Conservation (phyloP, 2,113 vertebrate genomes). For the Quiscalus mexicanus region DNA sequence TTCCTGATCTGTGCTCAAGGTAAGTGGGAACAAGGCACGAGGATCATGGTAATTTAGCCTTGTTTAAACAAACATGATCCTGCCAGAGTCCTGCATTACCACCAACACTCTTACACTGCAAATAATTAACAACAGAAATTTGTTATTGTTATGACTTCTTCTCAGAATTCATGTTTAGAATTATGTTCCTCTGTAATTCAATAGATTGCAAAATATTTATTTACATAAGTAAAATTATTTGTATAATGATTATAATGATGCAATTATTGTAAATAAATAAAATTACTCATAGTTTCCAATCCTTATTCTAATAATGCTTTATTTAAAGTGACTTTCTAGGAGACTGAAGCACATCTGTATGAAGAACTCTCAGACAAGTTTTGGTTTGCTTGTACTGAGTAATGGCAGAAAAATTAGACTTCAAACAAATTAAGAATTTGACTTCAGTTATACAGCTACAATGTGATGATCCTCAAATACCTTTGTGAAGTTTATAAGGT, state of each 20-base stretch:
- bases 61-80: not conserved
- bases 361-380: not conserved
- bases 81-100: not conserved
- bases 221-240: not conserved
- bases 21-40: fast-evolving
- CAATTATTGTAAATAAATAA: not conserved
- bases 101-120: not conserved
- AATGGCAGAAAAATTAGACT: not conserved
- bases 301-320: not conserved
- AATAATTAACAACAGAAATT: not conserved
- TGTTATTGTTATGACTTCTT: not conserved
- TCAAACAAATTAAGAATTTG: not conserved
- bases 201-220: not conserved
- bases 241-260: not conserved
- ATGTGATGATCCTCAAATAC: not conserved
- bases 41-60: not conserved
- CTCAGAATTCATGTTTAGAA: not conserved
- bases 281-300: not conserved
- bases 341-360: not conserved
- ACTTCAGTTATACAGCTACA: not conserved
- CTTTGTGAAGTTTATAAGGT: not conserved
- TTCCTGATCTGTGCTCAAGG: not conserved
- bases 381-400: not conserved
- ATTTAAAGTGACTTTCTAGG: not conserved
- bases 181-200: not conserved